Percentiles rank a stretch among this genome's conserved stretches.
Conservation (phyloP, 2,888 invertebrate genomes). For the Clistopyga incitator region DNA sequence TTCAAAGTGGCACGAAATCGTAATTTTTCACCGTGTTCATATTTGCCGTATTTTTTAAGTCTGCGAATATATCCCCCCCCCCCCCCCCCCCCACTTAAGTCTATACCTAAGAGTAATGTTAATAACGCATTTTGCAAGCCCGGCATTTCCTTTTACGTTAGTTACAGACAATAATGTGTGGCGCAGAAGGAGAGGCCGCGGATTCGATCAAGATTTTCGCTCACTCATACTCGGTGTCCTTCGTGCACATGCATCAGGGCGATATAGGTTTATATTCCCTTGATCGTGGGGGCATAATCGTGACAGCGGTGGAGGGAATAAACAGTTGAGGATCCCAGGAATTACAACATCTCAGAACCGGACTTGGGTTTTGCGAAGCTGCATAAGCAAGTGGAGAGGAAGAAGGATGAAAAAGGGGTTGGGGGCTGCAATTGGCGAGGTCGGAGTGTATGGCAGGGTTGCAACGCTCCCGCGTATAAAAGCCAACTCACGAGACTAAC, state of each 20-base stretch:
- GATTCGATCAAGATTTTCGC: conserved; percentile 35
- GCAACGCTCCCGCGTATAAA: conserved; percentile 24
- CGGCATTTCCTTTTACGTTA: conserved; percentile 80
- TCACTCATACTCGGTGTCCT: conserved; percentile 46
- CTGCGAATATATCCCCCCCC: background rate
- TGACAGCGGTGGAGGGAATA: conserved; percentile 7
- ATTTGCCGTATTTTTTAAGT: too few species aligned
- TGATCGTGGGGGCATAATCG: conserved; percentile 16
- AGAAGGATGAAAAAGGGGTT: conserved; percentile 15
- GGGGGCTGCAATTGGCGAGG: conserved; percentile 26
- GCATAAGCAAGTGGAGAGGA: conserved; percentile 29
- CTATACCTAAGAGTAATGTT: conserved; percentile 62
- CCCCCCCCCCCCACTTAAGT: conserved; percentile 7
- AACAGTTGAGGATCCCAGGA: conserved; percentile 27
- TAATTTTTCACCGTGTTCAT: too few species aligned
- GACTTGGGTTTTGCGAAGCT: conserved; percentile 25
- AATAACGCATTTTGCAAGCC: conserved; percentile 81
- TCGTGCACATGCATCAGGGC: conserved; percentile 39
- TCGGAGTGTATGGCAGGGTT: conserved; percentile 16
- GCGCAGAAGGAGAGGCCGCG: conserved; percentile 7
- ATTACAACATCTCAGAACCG: conserved; percentile 35
- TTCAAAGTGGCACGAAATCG: too few species aligned
- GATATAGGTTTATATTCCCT: conserved; percentile 30
- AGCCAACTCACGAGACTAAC: conserved; percentile 1
- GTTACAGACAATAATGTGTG: conserved; percentile 19